These are phyloP conservation scores for Xestia rhomboidea DNA, from an alignment of 2,888 invertebrate genomes.

Conservation along the genomic window DNA sequence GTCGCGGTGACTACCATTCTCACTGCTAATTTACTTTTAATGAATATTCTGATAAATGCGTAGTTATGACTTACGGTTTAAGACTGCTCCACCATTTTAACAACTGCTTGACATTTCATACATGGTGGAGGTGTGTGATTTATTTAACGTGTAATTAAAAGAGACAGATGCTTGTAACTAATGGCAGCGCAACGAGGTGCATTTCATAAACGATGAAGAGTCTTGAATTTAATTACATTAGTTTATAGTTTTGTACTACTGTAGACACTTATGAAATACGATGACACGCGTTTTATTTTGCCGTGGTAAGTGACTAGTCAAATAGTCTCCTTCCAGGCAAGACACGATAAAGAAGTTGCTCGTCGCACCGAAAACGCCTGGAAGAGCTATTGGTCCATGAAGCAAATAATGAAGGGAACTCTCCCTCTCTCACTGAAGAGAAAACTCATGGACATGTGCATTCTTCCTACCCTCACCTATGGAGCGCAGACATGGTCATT, in stretches of 20 bases:
- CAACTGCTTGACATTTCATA: constrained; percentile 39
- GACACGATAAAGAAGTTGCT: too few species aligned
- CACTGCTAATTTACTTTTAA: constrained; percentile 64
- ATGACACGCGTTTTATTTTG: neutral
- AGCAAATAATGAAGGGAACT: too few species aligned
- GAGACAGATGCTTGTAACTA: constrained; percentile 38
- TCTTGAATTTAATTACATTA: constrained; percentile 33
- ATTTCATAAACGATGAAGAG: constrained; percentile 40
- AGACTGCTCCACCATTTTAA: constrained; percentile 42
- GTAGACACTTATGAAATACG: constrained; percentile 3
- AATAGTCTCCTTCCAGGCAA: too few species aligned
- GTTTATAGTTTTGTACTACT: neutral
- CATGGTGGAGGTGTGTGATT: constrained; percentile 36
- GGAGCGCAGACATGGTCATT: too few species aligned
- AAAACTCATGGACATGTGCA: too few species aligned
- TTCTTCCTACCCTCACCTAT: too few species aligned
- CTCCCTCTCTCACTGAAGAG: too few species aligned
- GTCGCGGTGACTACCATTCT: constrained; percentile 35
- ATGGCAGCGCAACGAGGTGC: constrained; percentile 38
- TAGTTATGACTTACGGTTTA: constrained; percentile 20
- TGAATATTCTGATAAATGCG: constrained; percentile 63
- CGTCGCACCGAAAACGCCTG: too few species aligned
- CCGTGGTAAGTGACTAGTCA: too few species aligned
- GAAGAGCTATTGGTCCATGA: too few species aligned
- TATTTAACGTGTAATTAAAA: constrained; percentile 50